Conservation (phyloP, 2,888 invertebrate species). For the Hypselothyrea guttata region DNA sequence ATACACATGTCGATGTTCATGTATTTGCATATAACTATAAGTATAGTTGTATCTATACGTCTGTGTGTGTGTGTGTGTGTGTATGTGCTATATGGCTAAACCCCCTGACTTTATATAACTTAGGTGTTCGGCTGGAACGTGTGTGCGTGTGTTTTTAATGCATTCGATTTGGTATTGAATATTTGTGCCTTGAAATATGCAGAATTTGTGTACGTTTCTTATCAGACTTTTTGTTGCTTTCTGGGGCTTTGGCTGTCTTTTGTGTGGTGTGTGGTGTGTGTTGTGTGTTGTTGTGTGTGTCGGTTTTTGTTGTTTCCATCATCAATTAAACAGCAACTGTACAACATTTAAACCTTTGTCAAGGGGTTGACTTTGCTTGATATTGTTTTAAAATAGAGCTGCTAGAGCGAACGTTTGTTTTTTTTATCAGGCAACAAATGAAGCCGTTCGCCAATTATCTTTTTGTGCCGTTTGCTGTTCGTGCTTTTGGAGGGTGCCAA, state of each 20-base stretch:
- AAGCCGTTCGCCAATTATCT: constrained; percentile 8
- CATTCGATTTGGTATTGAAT: constrained; percentile 46
- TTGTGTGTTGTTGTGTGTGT: background rate
- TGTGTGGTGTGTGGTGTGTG: background rate
- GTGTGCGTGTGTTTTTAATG: constrained; percentile 51
- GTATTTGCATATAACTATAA: background rate
- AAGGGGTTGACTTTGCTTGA: background rate
- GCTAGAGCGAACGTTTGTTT: background rate
- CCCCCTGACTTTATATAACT: constrained; percentile 19
- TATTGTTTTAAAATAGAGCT: background rate
- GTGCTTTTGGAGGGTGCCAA: too few species aligned
- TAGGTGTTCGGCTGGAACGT: constrained; percentile 26
- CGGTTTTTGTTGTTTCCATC: constrained; percentile 9
- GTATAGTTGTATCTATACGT: background rate
- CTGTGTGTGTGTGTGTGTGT: background rate
- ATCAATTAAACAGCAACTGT: constrained; percentile 21
- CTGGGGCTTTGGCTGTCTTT: constrained; percentile 1
- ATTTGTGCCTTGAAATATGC: constrained; percentile 30
- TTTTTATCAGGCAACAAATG: constrained; percentile 14
- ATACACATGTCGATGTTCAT: too few species aligned
- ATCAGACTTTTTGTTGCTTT: constrained; percentile 13
- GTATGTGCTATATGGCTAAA: background rate
- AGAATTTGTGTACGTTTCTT: constrained; percentile 36
- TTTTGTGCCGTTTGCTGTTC: background rate
- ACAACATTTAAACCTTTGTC: constrained; percentile 18